A percentile compares a stretch with the other conserved stretches of the same genome.
Conservation (phyloP, 1,140 invertebrate species). For the Neodiprion virginianus region DNA sequence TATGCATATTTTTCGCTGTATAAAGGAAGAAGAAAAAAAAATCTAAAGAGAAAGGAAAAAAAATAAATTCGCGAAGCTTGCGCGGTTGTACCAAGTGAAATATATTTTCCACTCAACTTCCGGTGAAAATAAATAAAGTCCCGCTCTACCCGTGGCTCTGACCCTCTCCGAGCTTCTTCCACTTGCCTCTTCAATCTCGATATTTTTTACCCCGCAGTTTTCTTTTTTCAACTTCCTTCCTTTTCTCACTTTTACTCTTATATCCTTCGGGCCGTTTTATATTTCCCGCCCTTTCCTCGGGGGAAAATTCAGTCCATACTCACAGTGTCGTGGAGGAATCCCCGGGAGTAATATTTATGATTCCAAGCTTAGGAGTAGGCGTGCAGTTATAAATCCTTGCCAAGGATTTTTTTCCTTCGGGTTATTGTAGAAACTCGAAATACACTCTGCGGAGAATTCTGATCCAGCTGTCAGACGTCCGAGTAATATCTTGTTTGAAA, state of each 20-base stretch:
- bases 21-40: not conserved
- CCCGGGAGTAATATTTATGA: not conserved
- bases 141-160: conserved; percentile 42
- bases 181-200: not conserved
- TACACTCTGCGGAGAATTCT: not conserved
- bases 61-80: conserved; percentile 58
- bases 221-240: not conserved
- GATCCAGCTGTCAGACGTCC: conserved; percentile 11
- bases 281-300: not conserved
- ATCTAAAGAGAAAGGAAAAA: conserved; percentile 28
- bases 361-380: not conserved
- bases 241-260: not conserved
- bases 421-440: not conserved
- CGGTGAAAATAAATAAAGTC: conserved; percentile 64
- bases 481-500: conserved; percentile 18
- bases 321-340: not conserved
- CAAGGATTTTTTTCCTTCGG: too few species aligned
- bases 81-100: conserved; percentile 59
- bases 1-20: not conserved
- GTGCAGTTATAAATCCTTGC: too few species aligned
- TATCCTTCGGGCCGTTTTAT: too few species aligned
- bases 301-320: conserved; percentile 1
- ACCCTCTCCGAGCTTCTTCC: conserved; percentile 28
- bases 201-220: not conserved
- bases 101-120: conserved; percentile 62